These are phyloP conservation scores for Mormyrops attenuatus DNA, from an alignment of 2,797 vertebrate species.

Conservation along the genomic window DNA sequence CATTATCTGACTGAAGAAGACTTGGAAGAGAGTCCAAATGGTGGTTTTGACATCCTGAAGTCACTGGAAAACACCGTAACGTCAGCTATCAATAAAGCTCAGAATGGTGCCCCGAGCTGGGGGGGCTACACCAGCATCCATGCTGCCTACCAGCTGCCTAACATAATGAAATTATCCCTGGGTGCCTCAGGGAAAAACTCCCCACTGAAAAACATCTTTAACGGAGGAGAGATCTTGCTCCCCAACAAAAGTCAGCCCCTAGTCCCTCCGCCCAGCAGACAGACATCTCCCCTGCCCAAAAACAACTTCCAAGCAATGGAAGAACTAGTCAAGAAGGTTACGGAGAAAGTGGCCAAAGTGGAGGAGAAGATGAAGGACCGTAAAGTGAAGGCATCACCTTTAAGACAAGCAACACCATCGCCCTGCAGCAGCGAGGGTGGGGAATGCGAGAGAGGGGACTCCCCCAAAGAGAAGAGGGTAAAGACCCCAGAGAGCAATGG, in stretches of 20 bases:
- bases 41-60: constrained; percentile 92
- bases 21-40: constrained; percentile 89
- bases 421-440: constrained; percentile 75
- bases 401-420: constrained; percentile 68
- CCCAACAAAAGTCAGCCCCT: constrained; percentile 77
- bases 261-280: constrained; percentile 74
- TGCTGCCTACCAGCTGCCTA: constrained; percentile 93
- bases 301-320: constrained; percentile 93
- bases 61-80: constrained; percentile 96
- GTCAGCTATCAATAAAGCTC: constrained; percentile 95
- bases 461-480: constrained; percentile 67
- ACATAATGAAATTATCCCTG: constrained; percentile 79
- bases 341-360: constrained; percentile 83
- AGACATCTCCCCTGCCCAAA: constrained; percentile 82
- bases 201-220: constrained; percentile 74
- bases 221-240: constrained; percentile 63
- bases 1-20: constrained; percentile 94
- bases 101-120: constrained; percentile 95
- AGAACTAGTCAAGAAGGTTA: constrained; percentile 89
- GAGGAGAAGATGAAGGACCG: constrained; percentile 82
- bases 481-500: constrained; percentile 72
- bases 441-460: constrained; percentile 70
- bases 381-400: constrained; percentile 65
- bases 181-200: constrained; percentile 72
- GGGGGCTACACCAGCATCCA: constrained; percentile 97